Evolutionary conservation across 2,113 vertebrate species (phyloP).

Genomic region (Dermatemys mawii): DNA sequence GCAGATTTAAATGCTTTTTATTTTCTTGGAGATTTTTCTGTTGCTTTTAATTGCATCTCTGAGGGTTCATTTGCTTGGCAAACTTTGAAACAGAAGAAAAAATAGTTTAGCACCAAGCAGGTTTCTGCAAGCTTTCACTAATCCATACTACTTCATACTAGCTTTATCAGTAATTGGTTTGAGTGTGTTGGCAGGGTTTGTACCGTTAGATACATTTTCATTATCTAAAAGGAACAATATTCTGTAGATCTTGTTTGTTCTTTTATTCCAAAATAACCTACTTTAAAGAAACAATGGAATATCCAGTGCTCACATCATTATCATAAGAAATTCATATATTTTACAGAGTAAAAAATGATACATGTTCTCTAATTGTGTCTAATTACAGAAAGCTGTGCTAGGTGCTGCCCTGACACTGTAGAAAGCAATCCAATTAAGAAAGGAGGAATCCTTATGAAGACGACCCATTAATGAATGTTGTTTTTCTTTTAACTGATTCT

Average conservation of each 20-base stretch:
- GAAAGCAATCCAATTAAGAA: not conserved
- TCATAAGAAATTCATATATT: not conserved
- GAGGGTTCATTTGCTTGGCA: constrained; percentile 55
- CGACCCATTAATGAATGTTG: not conserved
- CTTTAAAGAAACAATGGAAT: not conserved
- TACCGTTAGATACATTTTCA: constrained; percentile 45
- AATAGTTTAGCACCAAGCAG: constrained; percentile 30
- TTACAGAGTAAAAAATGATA: not conserved
- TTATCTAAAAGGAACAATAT: constrained; percentile 44
- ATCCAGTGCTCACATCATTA: not conserved
- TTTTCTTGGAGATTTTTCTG: not conserved
- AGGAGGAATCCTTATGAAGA: not conserved
- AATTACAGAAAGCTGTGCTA: not conserved
- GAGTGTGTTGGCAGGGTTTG: constrained; percentile 47
- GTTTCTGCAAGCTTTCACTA: constrained; percentile 46
- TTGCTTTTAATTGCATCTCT: constrained; percentile 57
- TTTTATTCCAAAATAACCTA: not conserved
- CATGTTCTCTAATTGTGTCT: not conserved
- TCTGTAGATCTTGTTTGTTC: constrained; percentile 48
- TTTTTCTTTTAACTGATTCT: not conserved
- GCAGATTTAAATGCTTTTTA: not conserved
- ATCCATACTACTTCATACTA: constrained; percentile 43
- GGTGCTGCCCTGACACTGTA: not conserved
- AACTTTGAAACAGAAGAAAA: constrained; percentile 42
- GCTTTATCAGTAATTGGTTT: constrained; percentile 66